A percentile compares a stretch with the other conserved stretches of the same genome.
Evolutionary conservation across 2,888 invertebrate species (phyloP).

Genomic region (Iselma pallidipennis): DNA sequence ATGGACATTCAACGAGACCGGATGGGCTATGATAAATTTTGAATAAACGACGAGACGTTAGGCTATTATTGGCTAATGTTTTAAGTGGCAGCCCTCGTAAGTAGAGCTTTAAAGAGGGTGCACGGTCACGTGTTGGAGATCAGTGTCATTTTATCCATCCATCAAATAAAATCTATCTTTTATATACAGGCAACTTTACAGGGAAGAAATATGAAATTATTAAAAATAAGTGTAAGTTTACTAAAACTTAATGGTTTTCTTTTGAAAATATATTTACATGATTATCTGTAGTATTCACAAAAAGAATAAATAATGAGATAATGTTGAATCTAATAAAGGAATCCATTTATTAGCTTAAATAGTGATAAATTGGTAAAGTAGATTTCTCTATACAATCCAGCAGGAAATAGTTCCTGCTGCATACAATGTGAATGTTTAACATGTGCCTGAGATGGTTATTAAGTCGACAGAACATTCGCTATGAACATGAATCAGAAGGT

Average conservation of each 20-base stretch:
- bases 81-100: conserved; percentile 17
- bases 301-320: background rate
- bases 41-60: conserved; percentile 2
- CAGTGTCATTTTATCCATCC: conserved; percentile 47
- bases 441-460: background rate
- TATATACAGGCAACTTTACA: conserved; percentile 3
- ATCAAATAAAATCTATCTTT: conserved; percentile 32
- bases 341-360: background rate
- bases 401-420: background rate
- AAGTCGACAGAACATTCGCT: background rate
- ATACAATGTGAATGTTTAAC: background rate
- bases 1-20: background rate
- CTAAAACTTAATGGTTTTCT: no score
- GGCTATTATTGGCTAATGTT: conserved; percentile 21
- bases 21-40: conserved; percentile 1
- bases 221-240: no score
- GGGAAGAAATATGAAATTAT: background rate
- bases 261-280: no score
- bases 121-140: conserved; percentile 50
- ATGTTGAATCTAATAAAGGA: background rate
- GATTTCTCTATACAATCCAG: background rate
- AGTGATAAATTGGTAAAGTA: background rate
- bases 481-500: conserved; percentile 35
- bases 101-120: conserved; percentile 33
- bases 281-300: no score